phyloP scores from a whole-genome alignment of 1,140 invertebrate species.

The Sycophaga agraensis region DNA sequence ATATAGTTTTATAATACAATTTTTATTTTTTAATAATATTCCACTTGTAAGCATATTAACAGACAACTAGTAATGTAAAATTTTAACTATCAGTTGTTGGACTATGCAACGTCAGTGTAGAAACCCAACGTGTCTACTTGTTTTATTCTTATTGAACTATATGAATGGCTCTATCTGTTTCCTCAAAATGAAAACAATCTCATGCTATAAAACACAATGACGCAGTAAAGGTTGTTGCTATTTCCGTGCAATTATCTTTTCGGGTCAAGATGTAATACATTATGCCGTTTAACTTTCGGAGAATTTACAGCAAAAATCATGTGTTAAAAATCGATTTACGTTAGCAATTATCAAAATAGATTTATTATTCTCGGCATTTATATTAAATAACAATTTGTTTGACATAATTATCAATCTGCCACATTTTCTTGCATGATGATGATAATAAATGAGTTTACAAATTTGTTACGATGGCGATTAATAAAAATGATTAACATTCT shows the following conservation, averaged over 20 bases:
- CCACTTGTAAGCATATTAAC: no score
- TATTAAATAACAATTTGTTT: conserved; percentile 25
- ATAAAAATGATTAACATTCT: no score
- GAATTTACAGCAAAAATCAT: conserved; percentile 17
- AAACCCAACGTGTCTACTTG: no score
- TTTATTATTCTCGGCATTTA: not conserved
- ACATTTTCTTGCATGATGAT: not conserved
- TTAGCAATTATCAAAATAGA: conserved; percentile 6
- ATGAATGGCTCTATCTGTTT: conserved; percentile 2
- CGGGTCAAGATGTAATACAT: conserved; percentile 18
- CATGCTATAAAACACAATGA: conserved; percentile 6
- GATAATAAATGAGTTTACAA: not conserved
- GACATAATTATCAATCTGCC: conserved; percentile 14
- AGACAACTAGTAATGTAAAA: no score
- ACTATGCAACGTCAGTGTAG: no score
- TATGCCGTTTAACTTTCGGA: conserved; percentile 20
- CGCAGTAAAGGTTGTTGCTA: conserved; percentile 20
- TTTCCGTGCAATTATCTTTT: conserved; percentile 20
- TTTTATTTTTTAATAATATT: no score
- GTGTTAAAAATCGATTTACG: not conserved
- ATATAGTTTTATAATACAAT: no score
- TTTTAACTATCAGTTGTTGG: no score
- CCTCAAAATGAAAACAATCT: not conserved
- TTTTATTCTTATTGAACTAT: not conserved
- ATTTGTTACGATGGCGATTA: no score